phyloP scores from a whole-genome alignment of 2,888 invertebrate genomes.

The Ommatoiulus sabulosus region DNA sequence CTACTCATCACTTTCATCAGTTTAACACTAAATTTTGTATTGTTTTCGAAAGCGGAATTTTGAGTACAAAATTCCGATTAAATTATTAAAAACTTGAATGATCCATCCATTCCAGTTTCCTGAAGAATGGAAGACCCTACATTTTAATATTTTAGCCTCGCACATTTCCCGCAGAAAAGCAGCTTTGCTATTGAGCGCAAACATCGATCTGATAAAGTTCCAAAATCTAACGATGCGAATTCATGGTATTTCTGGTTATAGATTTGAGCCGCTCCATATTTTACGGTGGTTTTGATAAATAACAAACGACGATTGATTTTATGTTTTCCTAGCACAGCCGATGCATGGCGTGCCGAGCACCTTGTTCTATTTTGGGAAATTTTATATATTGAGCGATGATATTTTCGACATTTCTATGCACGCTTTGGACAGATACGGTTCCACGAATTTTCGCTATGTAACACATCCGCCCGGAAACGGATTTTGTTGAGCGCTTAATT shows the following conservation, averaged over 20 bases:
- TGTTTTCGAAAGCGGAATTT: too few relatives aligned
- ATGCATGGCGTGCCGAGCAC: neutral
- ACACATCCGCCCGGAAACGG: neutral
- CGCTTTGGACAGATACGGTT: neutral
- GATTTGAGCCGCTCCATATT: neutral
- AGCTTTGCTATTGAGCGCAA: neutral
- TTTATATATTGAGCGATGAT: neutral
- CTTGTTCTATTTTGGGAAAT: neutral
- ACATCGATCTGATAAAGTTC: neutral
- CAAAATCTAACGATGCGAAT: neutral
- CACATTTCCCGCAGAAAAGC: too few relatives aligned
- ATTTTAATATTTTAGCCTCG: too few relatives aligned
- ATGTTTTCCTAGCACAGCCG: neutral
- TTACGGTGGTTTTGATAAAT: neutral
- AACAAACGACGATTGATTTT: conserved; percentile 32
- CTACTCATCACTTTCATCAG: too few relatives aligned
- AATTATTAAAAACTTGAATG: too few relatives aligned
- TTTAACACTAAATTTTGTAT: too few relatives aligned
- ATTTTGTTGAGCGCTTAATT: neutral
- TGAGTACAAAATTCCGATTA: too few relatives aligned
- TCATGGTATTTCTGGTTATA: neutral
- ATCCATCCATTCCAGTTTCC: too few relatives aligned
- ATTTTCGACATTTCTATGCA: neutral
- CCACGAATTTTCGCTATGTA: neutral
- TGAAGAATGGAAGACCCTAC: too few relatives aligned